These are phyloP conservation scores for Drosophila maculinotata DNA, from an alignment of 2,888 invertebrate genomes.

Conservation along the genomic window DNA sequence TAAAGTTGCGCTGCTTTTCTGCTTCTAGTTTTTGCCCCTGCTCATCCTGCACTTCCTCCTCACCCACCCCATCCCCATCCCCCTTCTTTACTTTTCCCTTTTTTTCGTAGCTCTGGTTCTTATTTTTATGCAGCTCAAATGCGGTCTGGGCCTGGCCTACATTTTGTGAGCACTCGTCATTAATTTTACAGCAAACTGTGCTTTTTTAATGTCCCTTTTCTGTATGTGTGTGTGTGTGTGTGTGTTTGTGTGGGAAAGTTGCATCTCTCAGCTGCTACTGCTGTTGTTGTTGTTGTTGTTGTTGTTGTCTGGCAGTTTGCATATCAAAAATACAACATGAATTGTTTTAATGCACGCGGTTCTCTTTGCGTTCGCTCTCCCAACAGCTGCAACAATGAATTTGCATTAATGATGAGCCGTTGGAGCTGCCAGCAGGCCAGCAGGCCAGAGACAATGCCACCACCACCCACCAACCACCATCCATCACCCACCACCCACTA, in stretches of 20 bases:
- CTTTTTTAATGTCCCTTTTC: slow-evolving; percentile 42
- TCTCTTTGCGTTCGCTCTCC: slow-evolving; percentile 17
- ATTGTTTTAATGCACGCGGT: slow-evolving; percentile 66
- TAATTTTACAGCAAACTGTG: slow-evolving; percentile 66
- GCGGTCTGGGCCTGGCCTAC: slow-evolving; percentile 65
- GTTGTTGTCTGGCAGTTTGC: slow-evolving; percentile 39
- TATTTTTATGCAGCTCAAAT: slow-evolving; percentile 33
- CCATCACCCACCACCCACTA: not conserved
- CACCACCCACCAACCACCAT: not conserved
- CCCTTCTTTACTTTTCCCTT: not conserved
- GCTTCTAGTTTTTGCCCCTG: slow-evolving; percentile 23
- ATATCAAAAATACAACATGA: slow-evolving; percentile 71
- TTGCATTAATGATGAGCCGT: slow-evolving; percentile 76
- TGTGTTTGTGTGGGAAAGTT: slow-evolving; percentile 46
- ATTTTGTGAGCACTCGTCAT: slow-evolving; percentile 67
- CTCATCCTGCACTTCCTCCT: not conserved
- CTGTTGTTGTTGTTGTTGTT: slow-evolving; percentile 19
- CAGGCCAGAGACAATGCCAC: slow-evolving; percentile 21
- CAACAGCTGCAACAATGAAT: slow-evolving; percentile 70
- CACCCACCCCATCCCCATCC: not conserved
- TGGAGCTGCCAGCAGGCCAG: slow-evolving; percentile 31
- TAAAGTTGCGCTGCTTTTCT: slow-evolving; percentile 57
- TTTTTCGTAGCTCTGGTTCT: not conserved
- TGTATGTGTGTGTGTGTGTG: slow-evolving; percentile 7
- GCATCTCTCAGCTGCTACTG: slow-evolving; percentile 24